These are phyloP conservation scores for Danio tinwini DNA, from an alignment of 2,797 vertebrate genomes.

Conservation along the genomic window DNA sequence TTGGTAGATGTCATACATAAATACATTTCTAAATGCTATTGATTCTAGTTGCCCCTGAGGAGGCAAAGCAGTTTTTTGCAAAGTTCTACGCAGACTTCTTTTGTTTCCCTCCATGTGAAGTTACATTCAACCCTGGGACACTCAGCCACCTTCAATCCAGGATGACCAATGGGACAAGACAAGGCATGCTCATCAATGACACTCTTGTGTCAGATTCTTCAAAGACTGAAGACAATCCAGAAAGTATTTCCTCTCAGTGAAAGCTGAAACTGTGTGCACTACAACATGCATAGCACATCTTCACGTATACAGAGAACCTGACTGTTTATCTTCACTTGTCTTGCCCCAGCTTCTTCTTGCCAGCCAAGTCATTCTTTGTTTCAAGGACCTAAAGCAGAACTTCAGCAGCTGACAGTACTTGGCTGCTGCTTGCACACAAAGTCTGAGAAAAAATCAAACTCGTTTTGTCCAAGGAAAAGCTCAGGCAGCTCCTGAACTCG, in stretches of 20 bases:
- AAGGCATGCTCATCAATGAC: conserved; percentile 63
- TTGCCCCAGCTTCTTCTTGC: conserved; percentile 27
- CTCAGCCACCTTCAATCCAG: conserved; percentile 47
- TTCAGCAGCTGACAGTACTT: conserved; percentile 92
- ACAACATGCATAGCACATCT: conserved; percentile 55
- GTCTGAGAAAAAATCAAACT: conserved; percentile 96
- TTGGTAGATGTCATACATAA: conserved; percentile 70
- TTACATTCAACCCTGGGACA: conserved; percentile 55
- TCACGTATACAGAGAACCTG: conserved; percentile 50
- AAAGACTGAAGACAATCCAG: conserved; percentile 45
- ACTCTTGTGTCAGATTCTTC: conserved; percentile 60
- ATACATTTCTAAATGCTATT: conserved; percentile 71
- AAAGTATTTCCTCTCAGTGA: conserved; percentile 37
- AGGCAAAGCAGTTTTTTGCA: conserved; percentile 52
- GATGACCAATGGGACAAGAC: conserved; percentile 68
- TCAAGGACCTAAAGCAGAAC: conserved; percentile 38
- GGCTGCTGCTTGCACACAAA: conserved; percentile 94
- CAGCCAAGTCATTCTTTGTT: conserved; percentile 24
- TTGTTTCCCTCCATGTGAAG: conserved; percentile 50
- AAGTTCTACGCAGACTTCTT: conserved; percentile 63
- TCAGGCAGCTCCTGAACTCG: conserved; percentile 94
- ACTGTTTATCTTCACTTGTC: conserved; percentile 40
- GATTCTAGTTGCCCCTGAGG: conserved; percentile 63
- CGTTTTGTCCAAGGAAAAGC: conserved; percentile 95
- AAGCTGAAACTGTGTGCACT: conserved; percentile 42